Conservation (phyloP, 2,113 vertebrate genomes). For the Trichomycterus rosablanca region DNA sequence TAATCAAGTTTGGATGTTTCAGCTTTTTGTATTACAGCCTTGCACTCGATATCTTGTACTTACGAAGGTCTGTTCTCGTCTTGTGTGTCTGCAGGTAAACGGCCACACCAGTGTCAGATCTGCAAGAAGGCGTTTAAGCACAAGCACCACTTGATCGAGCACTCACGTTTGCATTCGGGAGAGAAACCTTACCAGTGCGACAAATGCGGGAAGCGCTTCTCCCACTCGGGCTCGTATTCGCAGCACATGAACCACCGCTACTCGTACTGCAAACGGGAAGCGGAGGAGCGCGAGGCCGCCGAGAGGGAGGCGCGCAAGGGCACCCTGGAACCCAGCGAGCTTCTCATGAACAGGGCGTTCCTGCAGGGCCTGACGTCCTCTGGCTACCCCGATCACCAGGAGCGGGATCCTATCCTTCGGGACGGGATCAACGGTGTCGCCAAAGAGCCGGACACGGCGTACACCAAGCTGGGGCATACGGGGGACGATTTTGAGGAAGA, state of each 20-base stretch:
- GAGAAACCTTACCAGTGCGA: constrained; percentile 99
- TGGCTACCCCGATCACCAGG: constrained; percentile 90
- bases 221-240: constrained; percentile 97
- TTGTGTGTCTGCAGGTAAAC: constrained; percentile 82
- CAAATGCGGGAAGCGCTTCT: constrained; percentile 98
- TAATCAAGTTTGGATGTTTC: constrained; percentile 36
- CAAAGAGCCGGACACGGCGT: constrained; percentile 86
- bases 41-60: too few species aligned
- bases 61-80: constrained; percentile 37
- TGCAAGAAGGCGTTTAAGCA: constrained; percentile 99
- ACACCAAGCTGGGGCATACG: constrained; percentile 84
- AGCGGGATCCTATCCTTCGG: constrained; percentile 79
- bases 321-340: constrained; percentile 92
- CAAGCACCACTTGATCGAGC: constrained; percentile 99
- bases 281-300: constrained; percentile 93
- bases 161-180: constrained; percentile 95
- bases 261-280: constrained; percentile 99
- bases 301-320: constrained; percentile 94
- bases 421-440: constrained; percentile 78
- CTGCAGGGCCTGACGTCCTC: constrained; percentile 92
- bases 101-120: constrained; percentile 98
- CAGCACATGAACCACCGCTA: constrained; percentile 99
- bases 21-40: constrained; percentile 21
- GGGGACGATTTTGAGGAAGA: constrained; percentile 95
- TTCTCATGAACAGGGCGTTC: constrained; percentile 96